phyloP scores from a whole-genome alignment of 2,888 invertebrate species.

The Venusia cambrica region DNA sequence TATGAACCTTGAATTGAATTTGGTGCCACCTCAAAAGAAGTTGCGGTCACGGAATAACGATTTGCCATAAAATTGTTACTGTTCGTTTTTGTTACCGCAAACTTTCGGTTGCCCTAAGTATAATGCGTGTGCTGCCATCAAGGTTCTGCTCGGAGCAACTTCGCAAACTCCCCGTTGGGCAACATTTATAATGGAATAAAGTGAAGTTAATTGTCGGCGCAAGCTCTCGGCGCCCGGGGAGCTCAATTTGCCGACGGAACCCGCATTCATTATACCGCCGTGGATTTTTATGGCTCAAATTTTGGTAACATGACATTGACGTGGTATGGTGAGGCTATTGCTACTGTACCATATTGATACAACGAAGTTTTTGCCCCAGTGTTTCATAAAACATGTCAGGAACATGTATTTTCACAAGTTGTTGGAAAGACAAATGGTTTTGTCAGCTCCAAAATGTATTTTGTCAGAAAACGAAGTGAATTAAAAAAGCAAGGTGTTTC shows the following conservation, averaged over 20 bases:
- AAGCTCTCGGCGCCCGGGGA: constrained; percentile 58
- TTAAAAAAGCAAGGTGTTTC: no score
- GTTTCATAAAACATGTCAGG: no score
- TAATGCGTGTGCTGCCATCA: constrained; percentile 18
- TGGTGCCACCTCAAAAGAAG: constrained; percentile 7
- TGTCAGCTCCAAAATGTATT: no score
- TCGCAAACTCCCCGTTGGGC: constrained; percentile 51
- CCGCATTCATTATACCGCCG: constrained; percentile 54
- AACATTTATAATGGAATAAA: constrained; percentile 72
- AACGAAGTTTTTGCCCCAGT: no score
- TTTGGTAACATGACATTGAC: constrained; percentile 36
- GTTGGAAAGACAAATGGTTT: no score
- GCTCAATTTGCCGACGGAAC: constrained; percentile 46
- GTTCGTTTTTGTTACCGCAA: constrained; percentile 18
- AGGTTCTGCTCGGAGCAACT: constrained; percentile 40
- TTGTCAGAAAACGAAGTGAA: no score
- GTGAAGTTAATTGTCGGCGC: constrained; percentile 70
- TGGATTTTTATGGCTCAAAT: constrained; percentile 50
- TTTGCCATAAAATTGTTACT: constrained; percentile 12
- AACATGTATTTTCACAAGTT: no score
- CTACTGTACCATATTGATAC: no score
- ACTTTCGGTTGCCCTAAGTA: constrained; percentile 19
- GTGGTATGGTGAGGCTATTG: no score
- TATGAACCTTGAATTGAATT: not conserved
- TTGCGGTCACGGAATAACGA: constrained; percentile 15